A percentile compares a stretch with the other conserved stretches of the same genome.
These are phyloP conservation scores for Lycocerus yunnanus DNA, from an alignment of 2,888 invertebrate species.

Conservation along the genomic window DNA sequence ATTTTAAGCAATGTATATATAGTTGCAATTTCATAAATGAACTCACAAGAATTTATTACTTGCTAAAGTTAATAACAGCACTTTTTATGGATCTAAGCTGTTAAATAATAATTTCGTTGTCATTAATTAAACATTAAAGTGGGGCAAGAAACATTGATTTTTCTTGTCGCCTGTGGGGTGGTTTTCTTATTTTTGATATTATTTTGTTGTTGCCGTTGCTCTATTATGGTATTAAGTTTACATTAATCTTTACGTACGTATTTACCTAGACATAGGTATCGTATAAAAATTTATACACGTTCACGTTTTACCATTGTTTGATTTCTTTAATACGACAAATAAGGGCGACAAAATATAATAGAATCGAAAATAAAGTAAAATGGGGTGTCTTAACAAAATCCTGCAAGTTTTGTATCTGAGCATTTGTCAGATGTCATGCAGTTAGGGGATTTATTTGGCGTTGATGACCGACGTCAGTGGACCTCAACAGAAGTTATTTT, in stretches of 20 bases:
- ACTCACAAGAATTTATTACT: constrained; percentile 19
- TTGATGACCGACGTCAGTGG: constrained; percentile 8
- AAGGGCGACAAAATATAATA: constrained; percentile 18
- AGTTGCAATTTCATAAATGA: constrained; percentile 20
- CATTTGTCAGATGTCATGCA: constrained; percentile 27
- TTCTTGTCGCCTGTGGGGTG: not conserved
- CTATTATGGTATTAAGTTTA: too few species aligned
- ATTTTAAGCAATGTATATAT: constrained; percentile 17
- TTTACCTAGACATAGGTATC: not conserved
- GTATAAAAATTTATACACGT: constrained; percentile 9
- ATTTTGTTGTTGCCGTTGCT: not conserved
- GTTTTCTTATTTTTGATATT: not conserved
- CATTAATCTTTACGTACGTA: too few species aligned
- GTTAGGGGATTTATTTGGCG: constrained; percentile 11
- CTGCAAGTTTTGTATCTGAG: constrained; percentile 21
- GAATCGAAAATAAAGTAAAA: constrained; percentile 14
- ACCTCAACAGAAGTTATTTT: constrained; percentile 3
- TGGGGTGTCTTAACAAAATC: constrained; percentile 20
- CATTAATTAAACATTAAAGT: constrained; percentile 1
- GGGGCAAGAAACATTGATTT: not conserved
- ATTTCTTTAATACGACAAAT: constrained; percentile 6
- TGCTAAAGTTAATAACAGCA: constrained; percentile 8
- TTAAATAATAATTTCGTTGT: constrained; percentile 2
- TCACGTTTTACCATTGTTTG: constrained; percentile 1
- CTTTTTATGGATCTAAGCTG: constrained; percentile 1